A percentile compares a stretch with the other conserved stretches of the same genome.
These are phyloP conservation scores for Cordilura impudica DNA, from an alignment of 2,888 invertebrate species.

Conservation along the genomic window DNA sequence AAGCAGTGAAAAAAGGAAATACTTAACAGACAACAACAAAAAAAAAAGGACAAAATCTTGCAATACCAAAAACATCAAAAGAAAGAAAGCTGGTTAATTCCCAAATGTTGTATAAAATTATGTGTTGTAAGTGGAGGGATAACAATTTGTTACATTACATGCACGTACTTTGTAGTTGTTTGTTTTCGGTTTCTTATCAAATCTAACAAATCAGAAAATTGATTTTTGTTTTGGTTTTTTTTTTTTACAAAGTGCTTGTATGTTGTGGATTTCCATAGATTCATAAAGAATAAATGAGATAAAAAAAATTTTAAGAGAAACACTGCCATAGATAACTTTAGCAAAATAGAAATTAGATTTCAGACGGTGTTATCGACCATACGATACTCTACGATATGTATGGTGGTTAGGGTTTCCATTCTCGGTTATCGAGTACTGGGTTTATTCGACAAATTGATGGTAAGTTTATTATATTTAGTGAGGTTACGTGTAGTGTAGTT, in stretches of 20 bases:
- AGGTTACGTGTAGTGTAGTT: too few species aligned
- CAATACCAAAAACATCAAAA: conserved; percentile 13
- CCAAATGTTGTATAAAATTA: conserved; percentile 49
- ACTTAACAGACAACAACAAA: conserved; percentile 2
- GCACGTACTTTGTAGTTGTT: conserved; percentile 41
- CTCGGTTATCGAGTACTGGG: too few species aligned
- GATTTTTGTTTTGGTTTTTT: conserved; percentile 38
- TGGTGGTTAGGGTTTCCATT: too few species aligned
- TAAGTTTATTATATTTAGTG: too few species aligned
- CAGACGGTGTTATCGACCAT: too few species aligned
- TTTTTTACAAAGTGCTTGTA: not conserved
- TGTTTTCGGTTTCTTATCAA: conserved; percentile 65
- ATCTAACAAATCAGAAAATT: conserved; percentile 63
- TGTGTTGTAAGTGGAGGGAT: conserved; percentile 54
- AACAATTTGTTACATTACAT: conserved; percentile 55
- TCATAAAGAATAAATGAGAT: not conserved
- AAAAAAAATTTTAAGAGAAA: not conserved
- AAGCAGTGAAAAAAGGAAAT: conserved; percentile 26
- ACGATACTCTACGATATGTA: too few species aligned
- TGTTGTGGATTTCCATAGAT: conserved; percentile 20
- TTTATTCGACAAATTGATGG: too few species aligned
- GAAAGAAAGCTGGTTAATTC: conserved; percentile 41
- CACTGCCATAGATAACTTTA: too few species aligned
- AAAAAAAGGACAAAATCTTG: conserved; percentile 17
- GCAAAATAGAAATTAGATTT: not conserved